Evolutionary conservation across 2,113 vertebrate species (phyloP), one percentile per base, ranked within the genome.

Genomic region (Halichoeres trimaculatus): DNA sequence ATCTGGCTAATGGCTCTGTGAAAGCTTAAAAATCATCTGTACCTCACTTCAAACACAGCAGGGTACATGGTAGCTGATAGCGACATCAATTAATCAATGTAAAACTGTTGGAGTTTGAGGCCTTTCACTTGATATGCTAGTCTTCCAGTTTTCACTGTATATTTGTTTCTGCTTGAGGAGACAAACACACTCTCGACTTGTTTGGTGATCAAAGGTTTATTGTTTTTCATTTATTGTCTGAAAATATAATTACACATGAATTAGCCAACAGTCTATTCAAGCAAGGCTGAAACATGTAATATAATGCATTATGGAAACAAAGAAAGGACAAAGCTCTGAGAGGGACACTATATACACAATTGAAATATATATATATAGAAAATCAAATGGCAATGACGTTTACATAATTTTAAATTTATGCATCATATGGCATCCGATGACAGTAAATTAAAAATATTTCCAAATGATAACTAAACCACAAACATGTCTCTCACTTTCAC

Each of bases 361-460:
- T 81, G 68, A 85, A 81, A 84, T 82, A 77, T 80, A 84, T 82
- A 77, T 80, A 63, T 78, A 67, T 85, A 90, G 81, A 94, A 93
- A 94, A 93, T 92, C 86, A 90, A 93, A 94, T 94, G 94, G 94
- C 93, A 93, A 91, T 93, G 86, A 92, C 51, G 70, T 88, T 90
- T 73, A 90, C 73, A 87, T 91, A 58, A 89, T 74, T 83, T 88
- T 90, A 67, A 86, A 83, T 90, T 89, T 92, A 65, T 89, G 90
- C 86, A 91, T 93, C 80, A 92, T 95, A 95, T 95, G 94, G 94
- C 94, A 95, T 94, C 91, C 61, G 89, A 94, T 93, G 84, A 91
- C 71, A 83, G 70, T 81, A 61, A 86, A 85, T 89, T 86, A 22
- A 59, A 91, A 30, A 88, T 90, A 76, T 87, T 90, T 90, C 83